Evolutionary conservation across 2,113 vertebrate species (phyloP).

Genomic region (Passer montanus): DNA sequence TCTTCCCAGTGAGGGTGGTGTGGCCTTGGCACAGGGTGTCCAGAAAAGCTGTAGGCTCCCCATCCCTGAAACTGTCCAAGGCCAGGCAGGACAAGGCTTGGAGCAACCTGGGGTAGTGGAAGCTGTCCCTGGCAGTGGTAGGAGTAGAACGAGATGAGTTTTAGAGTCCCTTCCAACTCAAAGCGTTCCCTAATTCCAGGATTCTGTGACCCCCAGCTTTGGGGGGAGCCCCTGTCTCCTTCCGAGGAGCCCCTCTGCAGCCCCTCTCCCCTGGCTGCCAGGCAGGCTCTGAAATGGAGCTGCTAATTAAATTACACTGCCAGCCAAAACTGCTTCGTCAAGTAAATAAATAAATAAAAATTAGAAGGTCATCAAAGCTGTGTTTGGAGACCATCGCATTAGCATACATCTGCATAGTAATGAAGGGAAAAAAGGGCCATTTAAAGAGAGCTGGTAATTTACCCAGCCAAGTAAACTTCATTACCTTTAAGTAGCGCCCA

Average conservation of each 20-base stretch:
- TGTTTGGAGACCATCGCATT: slow-evolving; percentile 49
- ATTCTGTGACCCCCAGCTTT: too few relatives aligned
- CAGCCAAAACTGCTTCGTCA: slow-evolving; percentile 42
- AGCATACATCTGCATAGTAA: slow-evolving; percentile 70
- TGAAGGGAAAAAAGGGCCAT: slow-evolving; percentile 30
- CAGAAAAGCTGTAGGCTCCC: background rate
- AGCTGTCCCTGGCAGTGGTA: background rate
- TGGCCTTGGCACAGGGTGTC: background rate
- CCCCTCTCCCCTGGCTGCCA: background rate
- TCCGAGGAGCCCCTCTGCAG: background rate
- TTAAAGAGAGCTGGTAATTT: slow-evolving; percentile 55
- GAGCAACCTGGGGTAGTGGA: background rate
- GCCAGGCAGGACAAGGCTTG: rapidly evolving
- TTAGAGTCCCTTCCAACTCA: background rate
- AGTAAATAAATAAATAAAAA: slow-evolving; percentile 73
- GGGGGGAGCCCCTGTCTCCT: background rate
- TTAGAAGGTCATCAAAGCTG: slow-evolving; percentile 68
- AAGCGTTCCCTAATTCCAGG: background rate
- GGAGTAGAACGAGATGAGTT: rapidly evolving
- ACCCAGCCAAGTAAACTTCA: slow-evolving; percentile 42
- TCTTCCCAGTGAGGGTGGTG: background rate
- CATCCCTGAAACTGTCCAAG: background rate
- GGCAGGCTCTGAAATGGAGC: background rate
- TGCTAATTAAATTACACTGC: slow-evolving; percentile 45
- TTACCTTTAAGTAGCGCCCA: slow-evolving; percentile 32